A percentile compares a stretch with the other conserved stretches of the same genome.
Conservation (phyloP, 2,113 vertebrate genomes). For the Prinia subflava region DNA sequence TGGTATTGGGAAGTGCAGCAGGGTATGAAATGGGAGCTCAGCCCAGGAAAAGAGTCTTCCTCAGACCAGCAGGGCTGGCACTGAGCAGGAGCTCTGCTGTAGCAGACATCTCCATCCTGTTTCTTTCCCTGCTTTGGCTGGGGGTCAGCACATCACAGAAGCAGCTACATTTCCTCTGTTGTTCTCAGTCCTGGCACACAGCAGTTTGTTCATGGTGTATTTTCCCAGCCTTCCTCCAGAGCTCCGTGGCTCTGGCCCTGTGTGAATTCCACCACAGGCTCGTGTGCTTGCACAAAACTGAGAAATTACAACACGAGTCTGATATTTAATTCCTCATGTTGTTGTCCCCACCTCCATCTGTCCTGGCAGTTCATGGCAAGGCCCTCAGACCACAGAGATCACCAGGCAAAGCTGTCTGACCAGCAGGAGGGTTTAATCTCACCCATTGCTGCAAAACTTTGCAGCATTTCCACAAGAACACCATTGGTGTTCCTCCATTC, state of each 20-base stretch:
- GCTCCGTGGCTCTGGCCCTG: neutral
- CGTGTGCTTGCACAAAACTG: neutral
- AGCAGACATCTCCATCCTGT: rapidly evolving
- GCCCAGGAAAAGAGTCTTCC: neutral
- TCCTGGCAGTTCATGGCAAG: neutral
- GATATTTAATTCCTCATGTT: neutral
- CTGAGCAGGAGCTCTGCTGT: neutral
- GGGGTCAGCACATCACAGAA: neutral
- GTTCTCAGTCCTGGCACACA: neutral
- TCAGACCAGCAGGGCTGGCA: neutral
- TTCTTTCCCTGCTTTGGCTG: neutral
- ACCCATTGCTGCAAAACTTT: neutral
- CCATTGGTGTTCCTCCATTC: neutral
- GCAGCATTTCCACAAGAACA: neutral
- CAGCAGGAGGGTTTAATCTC: neutral
- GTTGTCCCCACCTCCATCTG: neutral
- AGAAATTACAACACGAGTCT: neutral
- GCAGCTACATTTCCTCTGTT: neutral
- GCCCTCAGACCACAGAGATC: neutral
- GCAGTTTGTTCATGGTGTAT: neutral
- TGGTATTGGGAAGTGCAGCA: neutral
- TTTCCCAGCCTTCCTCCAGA: neutral
- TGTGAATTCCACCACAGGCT: neutral
- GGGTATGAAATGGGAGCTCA: neutral
- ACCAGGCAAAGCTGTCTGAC: neutral